A percentile compares a stretch with the other conserved stretches of the same genome.
Evolutionary conservation across 2,888 invertebrate genomes (phyloP).

Genomic region (Polyploca ridens): DNA sequence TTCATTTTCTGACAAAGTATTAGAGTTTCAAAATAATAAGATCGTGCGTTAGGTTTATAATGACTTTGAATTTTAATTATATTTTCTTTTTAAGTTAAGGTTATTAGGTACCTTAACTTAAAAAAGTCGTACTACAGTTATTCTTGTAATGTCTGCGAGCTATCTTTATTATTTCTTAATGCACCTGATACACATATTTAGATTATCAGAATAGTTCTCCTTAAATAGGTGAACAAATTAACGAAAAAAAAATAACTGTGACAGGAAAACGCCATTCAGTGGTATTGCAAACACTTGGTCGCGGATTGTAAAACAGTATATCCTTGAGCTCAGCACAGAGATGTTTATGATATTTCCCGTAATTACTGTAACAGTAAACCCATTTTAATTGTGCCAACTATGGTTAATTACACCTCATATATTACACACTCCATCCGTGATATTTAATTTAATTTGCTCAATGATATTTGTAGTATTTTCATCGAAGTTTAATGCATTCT

Average conservation of each 20-base stretch:
- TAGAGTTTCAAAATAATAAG: too few relatives aligned
- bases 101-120: too few relatives aligned
- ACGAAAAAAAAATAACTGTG: constrained; percentile 51
- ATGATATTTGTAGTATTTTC: constrained; percentile 9
- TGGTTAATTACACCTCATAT: constrained; percentile 50
- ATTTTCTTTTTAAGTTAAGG: too few relatives aligned
- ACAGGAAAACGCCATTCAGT: constrained; percentile 66
- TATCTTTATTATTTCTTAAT: background rate
- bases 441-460: constrained; percentile 13
- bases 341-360: constrained; percentile 77
- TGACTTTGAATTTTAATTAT: too few relatives aligned
- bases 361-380: constrained; percentile 72
- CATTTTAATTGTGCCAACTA: constrained; percentile 57
- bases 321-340: constrained; percentile 51
- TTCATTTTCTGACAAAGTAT: too few relatives aligned
- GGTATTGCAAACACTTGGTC: constrained; percentile 44
- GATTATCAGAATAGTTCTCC: constrained; percentile 33
- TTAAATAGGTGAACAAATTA: constrained; percentile 37
- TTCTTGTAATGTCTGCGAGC: too few relatives aligned
- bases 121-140: too few relatives aligned
- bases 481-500: constrained; percentile 9
- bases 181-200: constrained; percentile 21
- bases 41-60: too few relatives aligned
- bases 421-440: constrained; percentile 29
- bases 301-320: constrained; percentile 56